Evolutionary conservation across 2,113 vertebrate species (phyloP).

Genomic region (Dicrurus megarhynchus): DNA sequence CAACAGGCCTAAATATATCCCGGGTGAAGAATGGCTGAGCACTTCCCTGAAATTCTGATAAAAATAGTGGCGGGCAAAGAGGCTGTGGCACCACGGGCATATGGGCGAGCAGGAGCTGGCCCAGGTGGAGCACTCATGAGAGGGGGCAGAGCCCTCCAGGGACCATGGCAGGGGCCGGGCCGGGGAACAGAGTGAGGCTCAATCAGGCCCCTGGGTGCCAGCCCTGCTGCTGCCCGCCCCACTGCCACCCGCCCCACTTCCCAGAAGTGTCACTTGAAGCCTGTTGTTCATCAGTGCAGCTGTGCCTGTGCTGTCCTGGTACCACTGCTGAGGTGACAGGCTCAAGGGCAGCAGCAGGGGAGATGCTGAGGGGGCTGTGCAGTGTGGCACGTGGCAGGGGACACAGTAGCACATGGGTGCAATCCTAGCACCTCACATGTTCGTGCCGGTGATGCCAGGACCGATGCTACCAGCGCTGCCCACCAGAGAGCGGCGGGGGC

Average conservation of each 20-base stretch:
- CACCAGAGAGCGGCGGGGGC: constrained; percentile 70
- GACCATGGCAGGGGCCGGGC: fast-evolving
- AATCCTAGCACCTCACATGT: constrained; percentile 54
- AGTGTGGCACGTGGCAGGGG: background rate
- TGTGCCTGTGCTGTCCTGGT: background rate
- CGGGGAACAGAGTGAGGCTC: background rate
- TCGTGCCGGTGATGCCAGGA: constrained; percentile 43
- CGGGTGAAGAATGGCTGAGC: constrained; percentile 38
- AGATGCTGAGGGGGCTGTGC: background rate
- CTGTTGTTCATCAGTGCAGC: constrained; percentile 31
- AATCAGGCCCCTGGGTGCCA: background rate
- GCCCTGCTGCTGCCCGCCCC: background rate
- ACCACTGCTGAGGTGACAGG: background rate
- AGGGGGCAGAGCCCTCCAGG: fast-evolving
- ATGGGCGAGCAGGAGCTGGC: background rate
- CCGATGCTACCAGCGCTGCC: constrained; percentile 47
- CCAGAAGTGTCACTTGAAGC: constrained; percentile 58
- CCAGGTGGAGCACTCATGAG: background rate
- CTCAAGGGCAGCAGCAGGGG: constrained; percentile 25
- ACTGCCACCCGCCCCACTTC: background rate
- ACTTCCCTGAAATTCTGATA: constrained; percentile 88
- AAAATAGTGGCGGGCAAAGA: constrained; percentile 80
- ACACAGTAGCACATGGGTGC: background rate
- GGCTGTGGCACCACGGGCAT: background rate
- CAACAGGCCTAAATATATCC: constrained; percentile 69